phyloP scores from a whole-genome alignment of 2,888 invertebrate genomes.

The Mythimna pallens region DNA sequence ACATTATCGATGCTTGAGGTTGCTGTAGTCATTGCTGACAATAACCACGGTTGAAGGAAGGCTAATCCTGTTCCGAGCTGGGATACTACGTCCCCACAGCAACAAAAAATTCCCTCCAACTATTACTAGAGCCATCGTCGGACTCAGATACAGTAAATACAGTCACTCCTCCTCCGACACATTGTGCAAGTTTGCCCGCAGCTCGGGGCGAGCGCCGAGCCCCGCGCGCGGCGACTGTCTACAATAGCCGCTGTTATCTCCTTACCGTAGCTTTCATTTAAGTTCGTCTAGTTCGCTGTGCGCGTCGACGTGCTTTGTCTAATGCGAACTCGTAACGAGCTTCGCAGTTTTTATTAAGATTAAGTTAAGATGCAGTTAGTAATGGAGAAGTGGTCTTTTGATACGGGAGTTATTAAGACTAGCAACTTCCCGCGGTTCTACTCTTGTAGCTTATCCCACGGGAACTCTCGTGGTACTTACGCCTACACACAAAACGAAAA shows the following conservation, averaged over 20 bases:
- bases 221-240: constrained; percentile 45
- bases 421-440: not conserved
- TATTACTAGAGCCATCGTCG: constrained; percentile 12
- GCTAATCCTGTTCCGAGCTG: not conserved
- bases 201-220: constrained; percentile 37
- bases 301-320: constrained; percentile 55
- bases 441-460: not conserved
- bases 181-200: constrained; percentile 49
- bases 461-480: too few species aligned
- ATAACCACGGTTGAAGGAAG: not conserved
- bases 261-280: constrained; percentile 64
- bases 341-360: constrained; percentile 29
- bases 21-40: too few species aligned
- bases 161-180: constrained; percentile 23
- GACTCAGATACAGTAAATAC: constrained; percentile 40
- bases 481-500: too few species aligned
- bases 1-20: too few species aligned
- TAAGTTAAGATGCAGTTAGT: constrained; percentile 10
- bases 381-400: not conserved
- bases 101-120: constrained; percentile 7
- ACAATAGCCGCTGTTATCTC: constrained; percentile 61
- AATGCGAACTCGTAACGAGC: constrained; percentile 39
- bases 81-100: not conserved
- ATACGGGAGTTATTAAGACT: not conserved
- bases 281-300: constrained; percentile 54